Evolutionary conservation across 23 tunicate genomes (phyloP), one percentile per base, ranked within the genome.

Genomic region (Ciona savignyi): DNA sequence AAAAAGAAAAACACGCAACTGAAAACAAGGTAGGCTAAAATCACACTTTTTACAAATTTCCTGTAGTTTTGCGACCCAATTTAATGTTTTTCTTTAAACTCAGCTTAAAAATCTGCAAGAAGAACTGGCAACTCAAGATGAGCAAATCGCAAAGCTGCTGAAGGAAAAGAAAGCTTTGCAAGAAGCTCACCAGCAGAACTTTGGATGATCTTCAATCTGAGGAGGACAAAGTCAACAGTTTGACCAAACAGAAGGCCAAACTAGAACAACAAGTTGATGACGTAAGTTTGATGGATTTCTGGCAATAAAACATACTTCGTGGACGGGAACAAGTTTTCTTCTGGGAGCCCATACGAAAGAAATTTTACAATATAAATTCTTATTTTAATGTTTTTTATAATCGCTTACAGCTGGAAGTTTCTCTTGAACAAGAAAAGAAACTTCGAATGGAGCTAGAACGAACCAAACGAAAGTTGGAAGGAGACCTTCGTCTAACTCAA

Each of bases 201-300:
- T 73, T 93, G 23, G 98, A 93, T 68, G 98, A 93, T 78, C 89
- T 93, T 33, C 98, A 93, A 73, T 86, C 84, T 0, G 93, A 86
- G 63, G 98, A 93, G 68, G 98, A 93, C 83, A 93, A 93, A 81
- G 93, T 81, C 32, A 93, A 93, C 84, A 81, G 88, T 73, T 74
- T 86, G 67, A 81, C 93, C 28, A 93, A 93, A 67, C 93, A 81
- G 34, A 93, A 93, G 51, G 51, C 93, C 3, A 93, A 93, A 64
- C 87, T 93, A 30, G 98, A 93, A 75, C 93, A 86, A 79, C 98
- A 93, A 81, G 93, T 93, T 67, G 98, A 93, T 69, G 98, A 93
- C 34, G 97, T 90, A 74, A 72, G 96, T 71, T 27, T 60, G 60
- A 23, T n/a, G n/a, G n/a, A n/a, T n/a, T n/a, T n/a, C n/a, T n/a